These are phyloP conservation scores for Zaprionus ghesquierei DNA, from an alignment of 1,140 invertebrate species.

Conservation along the genomic window DNA sequence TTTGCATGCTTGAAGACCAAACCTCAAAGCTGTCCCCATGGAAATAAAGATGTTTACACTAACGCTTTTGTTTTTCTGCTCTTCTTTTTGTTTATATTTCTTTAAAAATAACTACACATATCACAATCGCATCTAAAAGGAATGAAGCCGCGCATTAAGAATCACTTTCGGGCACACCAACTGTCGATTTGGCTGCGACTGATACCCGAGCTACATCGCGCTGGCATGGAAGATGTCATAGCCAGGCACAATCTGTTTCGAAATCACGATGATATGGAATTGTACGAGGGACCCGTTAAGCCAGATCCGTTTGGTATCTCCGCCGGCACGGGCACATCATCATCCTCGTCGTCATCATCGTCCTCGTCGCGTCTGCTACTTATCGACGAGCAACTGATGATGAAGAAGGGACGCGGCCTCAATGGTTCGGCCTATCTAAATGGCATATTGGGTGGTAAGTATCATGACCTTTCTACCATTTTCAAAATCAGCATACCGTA, in stretches of 20 bases:
- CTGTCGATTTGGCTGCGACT: conserved; percentile 96
- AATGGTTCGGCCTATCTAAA: conserved; percentile 72
- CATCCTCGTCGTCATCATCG: conserved; percentile 54
- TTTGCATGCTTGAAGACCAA: conserved; percentile 61
- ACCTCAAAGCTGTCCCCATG: conserved; percentile 23
- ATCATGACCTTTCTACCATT: conserved; percentile 13
- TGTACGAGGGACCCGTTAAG: conserved; percentile 92
- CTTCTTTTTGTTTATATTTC: conserved; percentile 3
- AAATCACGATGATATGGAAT: conserved; percentile 90
- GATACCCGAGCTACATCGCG: conserved; percentile 95
- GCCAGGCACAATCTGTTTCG: conserved; percentile 92
- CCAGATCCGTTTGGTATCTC: conserved; percentile 87
- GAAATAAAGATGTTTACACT: conserved; percentile 59
- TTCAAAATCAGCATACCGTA: conserved; percentile 7
- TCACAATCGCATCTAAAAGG: conserved; percentile 84
- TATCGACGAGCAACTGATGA: conserved; percentile 79
- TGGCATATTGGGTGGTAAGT: conserved; percentile 81
- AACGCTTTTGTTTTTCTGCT: conserved; percentile 25
- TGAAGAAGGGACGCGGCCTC: conserved; percentile 69
- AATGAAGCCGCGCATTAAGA: conserved; percentile 94
- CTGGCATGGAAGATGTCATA: conserved; percentile 93
- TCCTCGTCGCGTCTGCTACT: conserved; percentile 83
- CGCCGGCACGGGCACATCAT: conserved; percentile 23
- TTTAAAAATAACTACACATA: conserved; percentile 22
- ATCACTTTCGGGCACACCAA: conserved; percentile 96